Percentiles rank a stretch among this genome's conserved stretches.
Evolutionary conservation across 2,797 vertebrate genomes (phyloP).

Genomic region (Todus mexicanus): DNA sequence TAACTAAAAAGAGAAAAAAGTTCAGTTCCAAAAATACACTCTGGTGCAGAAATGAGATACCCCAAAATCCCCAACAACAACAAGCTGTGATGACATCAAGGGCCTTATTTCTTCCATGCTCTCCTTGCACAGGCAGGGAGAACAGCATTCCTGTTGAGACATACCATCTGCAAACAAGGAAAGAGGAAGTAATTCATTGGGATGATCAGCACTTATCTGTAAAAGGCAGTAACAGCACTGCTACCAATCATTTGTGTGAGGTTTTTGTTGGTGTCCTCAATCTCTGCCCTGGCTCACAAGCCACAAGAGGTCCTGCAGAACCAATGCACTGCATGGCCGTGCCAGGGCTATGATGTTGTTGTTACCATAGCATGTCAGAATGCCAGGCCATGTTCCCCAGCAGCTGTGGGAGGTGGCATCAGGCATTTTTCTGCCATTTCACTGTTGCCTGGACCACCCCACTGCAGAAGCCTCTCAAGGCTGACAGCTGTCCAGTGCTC

Average conservation of each 20-base stretch:
- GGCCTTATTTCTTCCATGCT: neutral
- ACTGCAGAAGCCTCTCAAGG: neutral
- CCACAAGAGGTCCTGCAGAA: neutral
- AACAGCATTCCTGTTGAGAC: neutral
- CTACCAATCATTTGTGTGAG: neutral
- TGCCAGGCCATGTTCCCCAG: neutral
- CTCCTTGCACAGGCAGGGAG: neutral
- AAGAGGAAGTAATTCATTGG: neutral
- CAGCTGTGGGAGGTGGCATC: rapidly evolving
- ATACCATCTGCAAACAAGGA: rapidly evolving
- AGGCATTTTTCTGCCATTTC: neutral
- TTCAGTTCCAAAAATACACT: neutral
- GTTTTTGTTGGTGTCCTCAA: neutral
- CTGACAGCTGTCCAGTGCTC: neutral
- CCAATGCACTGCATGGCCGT: rapidly evolving
- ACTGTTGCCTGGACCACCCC: neutral
- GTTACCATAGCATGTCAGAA: rapidly evolving
- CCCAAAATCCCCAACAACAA: neutral
- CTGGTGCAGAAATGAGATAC: neutral
- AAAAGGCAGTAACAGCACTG: neutral
- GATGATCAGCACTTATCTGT: neutral
- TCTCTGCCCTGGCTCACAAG: neutral
- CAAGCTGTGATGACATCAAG: neutral
- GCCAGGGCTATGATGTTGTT: neutral
- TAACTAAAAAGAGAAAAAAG: neutral